Evolutionary conservation across 2,113 vertebrate species (phyloP), one percentile per base, ranked within the genome.

Genomic region (Trematomus loennbergii): DNA sequence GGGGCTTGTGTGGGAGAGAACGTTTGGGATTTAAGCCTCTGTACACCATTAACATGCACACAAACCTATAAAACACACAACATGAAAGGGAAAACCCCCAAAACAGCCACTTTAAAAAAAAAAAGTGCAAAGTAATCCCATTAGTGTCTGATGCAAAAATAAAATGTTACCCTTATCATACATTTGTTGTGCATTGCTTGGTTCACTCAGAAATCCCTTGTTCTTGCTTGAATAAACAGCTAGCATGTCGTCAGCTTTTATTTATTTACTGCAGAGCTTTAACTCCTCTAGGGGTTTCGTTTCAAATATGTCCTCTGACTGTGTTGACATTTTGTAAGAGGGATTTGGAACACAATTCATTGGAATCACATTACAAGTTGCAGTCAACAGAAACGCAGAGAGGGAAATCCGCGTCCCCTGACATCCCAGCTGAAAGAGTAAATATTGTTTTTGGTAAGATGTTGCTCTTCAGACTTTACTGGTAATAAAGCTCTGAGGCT

Each of bases 301-400:
- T 78, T 86, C 58, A 73, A 75, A 54, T 18, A 20, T 57, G 43
- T 84, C 81, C 54, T 68, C 61, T 76, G 74, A 75, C 80, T 72
- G 16, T 79, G 70, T 76, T 88, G 61, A 91, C 84, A 87, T 88
- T 87, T 85, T 74, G 52, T 76, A 68, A 72, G 48, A 81, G 63
- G 63, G 83, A 86, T 84, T 82, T 78, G 20, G 49, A 78, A 53
- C 77, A 73, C 69, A 84, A 75, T 78, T 82, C 69, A 75, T 45
- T 16, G 72, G 60, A 83, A 70, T 83, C 72, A 70, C 74, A 84
- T 84, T 68, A 65, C 65, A 60, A 54, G 68, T 49, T 57, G 54
- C 45, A 74, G 77, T 62, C 67, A 77, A n/a, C 60, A 76, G 52
- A 50, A 70, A 62, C 33, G 13, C 46, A 50, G 49, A 62, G 49